A percentile compares a stretch with the other conserved stretches of the same genome.
Evolutionary conservation across 2,888 invertebrate genomes (phyloP).

Genomic region (Macroteleia sp.): DNA sequence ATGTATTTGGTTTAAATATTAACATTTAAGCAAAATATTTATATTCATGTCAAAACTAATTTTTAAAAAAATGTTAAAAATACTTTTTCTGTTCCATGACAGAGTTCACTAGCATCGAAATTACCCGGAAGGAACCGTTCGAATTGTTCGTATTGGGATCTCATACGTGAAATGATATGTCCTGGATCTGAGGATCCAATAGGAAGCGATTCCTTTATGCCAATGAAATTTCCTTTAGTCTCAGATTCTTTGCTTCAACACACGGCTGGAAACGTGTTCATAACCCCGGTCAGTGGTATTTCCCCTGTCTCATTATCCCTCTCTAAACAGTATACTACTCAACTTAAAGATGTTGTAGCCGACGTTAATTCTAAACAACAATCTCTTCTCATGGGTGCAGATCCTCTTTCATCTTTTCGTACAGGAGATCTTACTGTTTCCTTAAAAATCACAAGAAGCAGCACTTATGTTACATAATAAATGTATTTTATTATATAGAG

Average conservation of each 20-base stretch:
- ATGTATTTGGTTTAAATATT: too few species aligned
- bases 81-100: not conserved
- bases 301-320: conserved; percentile 74
- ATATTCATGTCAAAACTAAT: too few species aligned
- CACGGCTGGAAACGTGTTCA: conserved; percentile 91
- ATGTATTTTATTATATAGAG: too few species aligned
- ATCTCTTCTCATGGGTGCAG: conserved; percentile 67
- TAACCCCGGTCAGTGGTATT: conserved; percentile 86
- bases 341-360: conserved; percentile 54
- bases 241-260: conserved; percentile 91
- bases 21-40: too few species aligned
- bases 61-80: too few species aligned
- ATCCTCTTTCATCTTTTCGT: conserved; percentile 78
- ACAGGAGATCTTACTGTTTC: conserved; percentile 82
- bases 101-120: conserved; percentile 90
- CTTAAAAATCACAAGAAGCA: conserved; percentile 79
- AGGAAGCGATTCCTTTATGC: conserved; percentile 86
- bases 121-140: conserved; percentile 91
- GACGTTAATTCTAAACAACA: conserved; percentile 54
- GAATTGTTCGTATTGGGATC: conserved; percentile 91
- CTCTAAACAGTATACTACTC: conserved; percentile 77
- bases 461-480: too few species aligned
- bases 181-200: conserved; percentile 88
- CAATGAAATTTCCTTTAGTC: conserved; percentile 88
- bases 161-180: conserved; percentile 90